Evolutionary conservation across 1,140 invertebrate genomes (phyloP), one percentile per base, ranked within the genome.

Genomic region (Plectrocnemia conspersa): DNA sequence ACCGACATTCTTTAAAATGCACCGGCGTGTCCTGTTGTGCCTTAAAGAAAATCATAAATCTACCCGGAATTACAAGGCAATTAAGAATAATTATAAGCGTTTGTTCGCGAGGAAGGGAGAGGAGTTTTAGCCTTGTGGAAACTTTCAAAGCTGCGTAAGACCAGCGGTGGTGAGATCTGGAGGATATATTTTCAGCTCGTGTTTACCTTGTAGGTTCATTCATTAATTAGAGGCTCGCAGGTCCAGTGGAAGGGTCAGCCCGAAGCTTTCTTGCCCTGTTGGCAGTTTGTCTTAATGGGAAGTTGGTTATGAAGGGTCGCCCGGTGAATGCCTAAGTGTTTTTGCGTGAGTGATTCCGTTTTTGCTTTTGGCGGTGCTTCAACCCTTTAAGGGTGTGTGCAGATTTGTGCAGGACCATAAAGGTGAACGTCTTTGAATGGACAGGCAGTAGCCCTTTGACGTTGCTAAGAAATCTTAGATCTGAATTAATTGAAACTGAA

Each of bases 31-130:
- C 45, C 53, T 21, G 49, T 29, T 52, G 44, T 47, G 47, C 25
- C 33, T 55, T 53, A 58, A 40, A 50, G 33, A 27, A 35, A 54
- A 54, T 38, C 15, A 60, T 61, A 61, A 61, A 61, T 61, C 58
- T 52, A 19, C n/a, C 19, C 36, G 56, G 58, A 61, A 54, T 61
- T 61, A 61, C 56, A 53, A 56, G 58, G 58, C 54, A 61, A 61
- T 61, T 61, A 56, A 61, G 58, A 61, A 36, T 56, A 53, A 56
- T 38, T 23, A 45, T 45, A 33, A 54, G 57, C 25, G 35, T 6
- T 33, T 50, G n/a, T n/a, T 19, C 35, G 5, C 11, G 35, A 16
- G 35, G 35, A 16, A 16, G 35, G 15, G 35, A 15, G 35, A 38
- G 18, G 35, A 38, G 18, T 5, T 7, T 13, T 38, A 4, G 35